Percentiles rank a stretch among this genome's conserved stretches.
These are phyloP conservation scores for Suricata suricatta DNA, from an alignment of 2,113 vertebrate species.

Conservation along the genomic window DNA sequence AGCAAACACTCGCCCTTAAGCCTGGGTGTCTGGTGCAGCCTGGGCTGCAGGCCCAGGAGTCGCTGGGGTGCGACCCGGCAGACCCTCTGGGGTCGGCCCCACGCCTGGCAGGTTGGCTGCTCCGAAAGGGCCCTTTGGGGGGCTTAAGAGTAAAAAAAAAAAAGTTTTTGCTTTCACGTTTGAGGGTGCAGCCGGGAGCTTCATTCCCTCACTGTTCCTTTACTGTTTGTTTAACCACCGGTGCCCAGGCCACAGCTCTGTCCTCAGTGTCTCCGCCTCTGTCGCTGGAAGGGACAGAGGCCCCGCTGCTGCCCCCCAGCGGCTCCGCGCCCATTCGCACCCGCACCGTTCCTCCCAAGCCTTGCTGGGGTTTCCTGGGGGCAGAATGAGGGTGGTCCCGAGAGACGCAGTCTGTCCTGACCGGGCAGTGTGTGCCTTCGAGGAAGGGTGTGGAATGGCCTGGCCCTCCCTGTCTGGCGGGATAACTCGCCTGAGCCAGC, in stretches of 20 bases:
- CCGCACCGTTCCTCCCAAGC: no score
- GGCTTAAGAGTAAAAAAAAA: background rate
- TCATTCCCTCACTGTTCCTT: background rate
- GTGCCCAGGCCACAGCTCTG: no score
- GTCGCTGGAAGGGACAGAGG: background rate
- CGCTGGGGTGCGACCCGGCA: no score
- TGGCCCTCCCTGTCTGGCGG: no score
- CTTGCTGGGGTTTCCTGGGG: background rate
- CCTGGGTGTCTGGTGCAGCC: background rate
- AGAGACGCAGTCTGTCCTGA: no score
- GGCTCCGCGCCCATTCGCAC: background rate
- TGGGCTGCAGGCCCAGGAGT: no score
- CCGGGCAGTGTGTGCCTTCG: no score
- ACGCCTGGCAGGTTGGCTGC: background rate
- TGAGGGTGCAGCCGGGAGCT: background rate
- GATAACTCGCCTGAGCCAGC: background rate
- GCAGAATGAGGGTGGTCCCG: no score
- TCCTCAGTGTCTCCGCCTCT: background rate
- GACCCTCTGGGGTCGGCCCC: background rate
- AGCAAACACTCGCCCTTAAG: background rate
- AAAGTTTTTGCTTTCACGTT: background rate
- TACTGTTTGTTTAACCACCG: background rate
- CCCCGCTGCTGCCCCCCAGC: constrained; percentile 26
- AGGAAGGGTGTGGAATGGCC: no score
- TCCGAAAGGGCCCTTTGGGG: background rate